phyloP scores from a whole-genome alignment of 2,888 invertebrate genomes.

The Metallyticus violacea region DNA sequence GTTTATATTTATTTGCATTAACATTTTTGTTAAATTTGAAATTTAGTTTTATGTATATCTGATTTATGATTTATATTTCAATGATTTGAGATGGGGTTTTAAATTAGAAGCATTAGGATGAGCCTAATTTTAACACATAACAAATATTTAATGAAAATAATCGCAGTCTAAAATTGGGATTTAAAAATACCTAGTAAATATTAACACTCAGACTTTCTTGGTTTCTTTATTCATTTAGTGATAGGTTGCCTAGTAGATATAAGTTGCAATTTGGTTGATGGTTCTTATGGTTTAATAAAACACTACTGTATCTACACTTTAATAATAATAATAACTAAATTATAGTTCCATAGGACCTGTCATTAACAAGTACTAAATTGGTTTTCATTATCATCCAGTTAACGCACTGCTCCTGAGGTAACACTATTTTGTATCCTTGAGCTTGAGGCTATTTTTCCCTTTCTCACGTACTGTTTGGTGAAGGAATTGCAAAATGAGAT shows the following conservation, averaged over 20 bases:
- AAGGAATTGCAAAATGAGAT: background rate
- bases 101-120: background rate
- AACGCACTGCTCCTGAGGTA: conserved; percentile 49
- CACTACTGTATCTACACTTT: background rate
- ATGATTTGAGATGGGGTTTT: background rate
- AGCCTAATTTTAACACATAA: background rate
- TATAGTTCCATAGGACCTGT: background rate
- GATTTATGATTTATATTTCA: background rate
- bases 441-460: conserved; percentile 33
- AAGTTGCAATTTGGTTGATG: background rate
- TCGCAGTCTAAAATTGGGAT: background rate
- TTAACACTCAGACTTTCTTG: too few species aligned
- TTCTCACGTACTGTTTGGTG: conserved; percentile 25
- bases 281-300: background rate
- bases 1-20: background rate
- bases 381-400: background rate
- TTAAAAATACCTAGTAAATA: background rate
- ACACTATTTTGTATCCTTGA: conserved; percentile 41
- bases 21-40: background rate
- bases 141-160: background rate
- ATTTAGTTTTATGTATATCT: background rate
- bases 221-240: background rate
- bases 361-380: conserved; percentile 3
- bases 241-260: background rate
- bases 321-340: background rate